Evolutionary conservation across 2,888 invertebrate genomes (phyloP), one percentile per base, ranked within the genome.

Genomic region (Keiferia lycopersicella): DNA sequence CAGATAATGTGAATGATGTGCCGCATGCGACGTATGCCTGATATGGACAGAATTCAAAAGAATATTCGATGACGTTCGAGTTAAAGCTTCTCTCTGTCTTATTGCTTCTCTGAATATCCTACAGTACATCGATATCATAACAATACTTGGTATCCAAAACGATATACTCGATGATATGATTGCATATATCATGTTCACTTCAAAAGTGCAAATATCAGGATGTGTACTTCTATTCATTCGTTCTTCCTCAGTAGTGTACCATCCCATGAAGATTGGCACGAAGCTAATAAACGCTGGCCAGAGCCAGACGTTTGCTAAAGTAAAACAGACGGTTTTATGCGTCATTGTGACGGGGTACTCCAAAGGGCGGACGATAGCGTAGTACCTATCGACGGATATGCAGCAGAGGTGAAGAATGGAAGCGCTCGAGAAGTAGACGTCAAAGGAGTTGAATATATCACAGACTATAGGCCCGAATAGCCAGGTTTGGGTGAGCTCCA

Each of bases 271-370:
- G 66, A 98, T 98, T 51, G 98, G 98, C 64, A 98, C 95, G 84
- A 98, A 98, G 67, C 98, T 98, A 73, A 99, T 96, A 67, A 98
- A 93, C 0, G 97, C 97, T 0, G 98, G 98, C 79, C 97, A 95
- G 63, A 97, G 94, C 98, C 98, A 99, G 0, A 98, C 98, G 61
- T 96, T 95, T 62, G 96, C 95, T 48, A 98, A 87, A 97, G 97
- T 97, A 65, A 96, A 93, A 64, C 95, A 95, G 1, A 96, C 96
- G 4, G 96, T 95, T 72, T 94, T 93, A 76, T 96, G 95, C 0
- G 98, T 98, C 97, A 98, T 98, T 64, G 96, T 97, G 50, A 96
- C 94, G 12, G 98, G 97, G 83, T 98, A 98, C 82, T 98, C 97
- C 69, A 98, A 90, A 2, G 98, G 98, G 71, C 97, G 94, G 66